A percentile compares a stretch with the other conserved stretches of the same genome.
These are phyloP conservation scores for Taurulus bubalis DNA, from an alignment of 2,113 vertebrate genomes.

Conservation along the genomic window DNA sequence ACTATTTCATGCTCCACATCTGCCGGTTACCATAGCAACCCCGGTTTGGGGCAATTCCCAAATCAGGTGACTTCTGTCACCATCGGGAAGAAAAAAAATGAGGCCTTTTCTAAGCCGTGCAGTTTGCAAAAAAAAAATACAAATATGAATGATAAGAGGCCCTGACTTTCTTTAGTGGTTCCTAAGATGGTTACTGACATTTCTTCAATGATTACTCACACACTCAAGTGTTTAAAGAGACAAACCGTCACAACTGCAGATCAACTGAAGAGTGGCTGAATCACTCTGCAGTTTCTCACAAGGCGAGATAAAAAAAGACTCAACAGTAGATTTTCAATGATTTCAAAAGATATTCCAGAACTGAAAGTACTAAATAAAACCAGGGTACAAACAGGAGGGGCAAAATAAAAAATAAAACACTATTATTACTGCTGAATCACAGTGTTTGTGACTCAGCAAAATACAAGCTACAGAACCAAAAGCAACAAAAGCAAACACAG, in stretches of 20 bases:
- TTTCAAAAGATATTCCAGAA: slow-evolving; percentile 53
- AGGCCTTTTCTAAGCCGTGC: slow-evolving; percentile 36
- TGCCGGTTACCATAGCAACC: slow-evolving; percentile 80
- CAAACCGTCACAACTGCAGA: slow-evolving; percentile 48
- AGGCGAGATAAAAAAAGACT: slow-evolving; percentile 24
- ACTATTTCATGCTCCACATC: slow-evolving; percentile 80
- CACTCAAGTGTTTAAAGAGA: slow-evolving; percentile 18
- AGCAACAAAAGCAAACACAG: slow-evolving; percentile 14
- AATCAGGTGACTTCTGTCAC: slow-evolving; percentile 77
- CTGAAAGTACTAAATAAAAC: slow-evolving; percentile 50
- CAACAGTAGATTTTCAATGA: slow-evolving; percentile 30
- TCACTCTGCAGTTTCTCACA: slow-evolving; percentile 29
- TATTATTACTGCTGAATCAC: slow-evolving; percentile 63
- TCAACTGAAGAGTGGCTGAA: slow-evolving; percentile 15
- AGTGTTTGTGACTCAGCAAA: slow-evolving; percentile 52
- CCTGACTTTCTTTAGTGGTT: slow-evolving; percentile 46
- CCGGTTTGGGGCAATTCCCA: slow-evolving; percentile 66
- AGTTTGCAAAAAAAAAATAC: slow-evolving; percentile 24
- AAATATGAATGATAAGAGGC: slow-evolving; percentile 51
- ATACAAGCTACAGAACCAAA: slow-evolving; percentile 32
- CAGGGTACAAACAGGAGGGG: slow-evolving; percentile 47
- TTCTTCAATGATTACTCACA: slow-evolving; percentile 40
- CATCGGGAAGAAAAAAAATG: slow-evolving; percentile 9
- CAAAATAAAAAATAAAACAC: slow-evolving; percentile 31
- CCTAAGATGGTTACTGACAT: slow-evolving; percentile 54